phyloP scores from a whole-genome alignment of 2,797 vertebrate genomes.

The Pogoniulus pusillus region DNA sequence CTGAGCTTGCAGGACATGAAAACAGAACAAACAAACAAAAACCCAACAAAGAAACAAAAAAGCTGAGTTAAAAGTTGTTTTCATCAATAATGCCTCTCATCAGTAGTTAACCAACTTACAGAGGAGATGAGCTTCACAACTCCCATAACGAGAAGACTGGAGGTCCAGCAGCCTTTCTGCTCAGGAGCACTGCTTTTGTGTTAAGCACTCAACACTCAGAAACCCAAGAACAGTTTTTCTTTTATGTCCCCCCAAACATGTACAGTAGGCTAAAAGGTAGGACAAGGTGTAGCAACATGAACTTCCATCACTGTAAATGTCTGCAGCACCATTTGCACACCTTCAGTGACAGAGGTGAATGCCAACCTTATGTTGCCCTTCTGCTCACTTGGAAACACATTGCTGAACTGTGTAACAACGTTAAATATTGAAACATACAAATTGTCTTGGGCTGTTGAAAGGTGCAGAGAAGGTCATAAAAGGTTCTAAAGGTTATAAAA shows the following conservation, averaged over 20 bases:
- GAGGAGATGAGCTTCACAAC: not conserved
- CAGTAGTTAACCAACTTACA: not conserved
- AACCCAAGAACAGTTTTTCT: not conserved
- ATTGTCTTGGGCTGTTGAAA: not conserved
- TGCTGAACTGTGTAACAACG: not conserved
- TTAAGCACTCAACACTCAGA: not conserved
- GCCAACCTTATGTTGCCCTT: not conserved
- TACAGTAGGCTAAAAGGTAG: not conserved
- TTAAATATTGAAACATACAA: not conserved
- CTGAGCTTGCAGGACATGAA: not conserved
- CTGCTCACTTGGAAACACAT: not conserved
- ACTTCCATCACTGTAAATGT: not conserved
- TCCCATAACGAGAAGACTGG: not conserved
- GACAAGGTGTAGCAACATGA: not conserved
- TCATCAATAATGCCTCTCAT: not conserved
- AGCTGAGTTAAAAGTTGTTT: not conserved
- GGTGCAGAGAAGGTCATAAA: not conserved
- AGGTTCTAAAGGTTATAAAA: not conserved
- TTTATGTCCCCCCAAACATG: not conserved
- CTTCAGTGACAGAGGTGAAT: not conserved
- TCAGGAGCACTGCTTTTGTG: not conserved
- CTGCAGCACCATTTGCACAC: not conserved
- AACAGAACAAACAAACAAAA: not conserved
- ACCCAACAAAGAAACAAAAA: not conserved
- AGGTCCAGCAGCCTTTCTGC: not conserved